Conservation (phyloP, 2,113 vertebrate species). For the Upupa epops region DNA sequence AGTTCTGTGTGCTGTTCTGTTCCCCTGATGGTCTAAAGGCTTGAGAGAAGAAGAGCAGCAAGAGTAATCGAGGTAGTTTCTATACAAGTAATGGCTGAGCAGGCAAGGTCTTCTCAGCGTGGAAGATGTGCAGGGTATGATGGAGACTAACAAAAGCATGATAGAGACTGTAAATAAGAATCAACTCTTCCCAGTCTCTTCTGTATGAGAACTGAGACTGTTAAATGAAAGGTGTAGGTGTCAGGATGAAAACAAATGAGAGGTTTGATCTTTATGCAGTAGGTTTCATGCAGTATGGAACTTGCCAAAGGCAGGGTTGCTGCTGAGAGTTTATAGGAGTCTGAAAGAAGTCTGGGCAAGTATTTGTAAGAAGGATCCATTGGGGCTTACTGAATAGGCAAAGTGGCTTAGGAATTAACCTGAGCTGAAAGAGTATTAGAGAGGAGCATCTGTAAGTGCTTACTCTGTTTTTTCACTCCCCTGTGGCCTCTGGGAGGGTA, state of each 20-base stretch:
- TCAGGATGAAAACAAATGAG: not conserved
- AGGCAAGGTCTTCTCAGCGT: not conserved
- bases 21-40: rapidly evolving
- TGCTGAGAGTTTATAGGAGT: not conserved
- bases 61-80: not conserved
- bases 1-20: not conserved
- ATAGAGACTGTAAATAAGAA: not conserved
- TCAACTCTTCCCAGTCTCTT: not conserved
- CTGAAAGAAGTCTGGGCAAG: not conserved
- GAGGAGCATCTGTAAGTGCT: not conserved
- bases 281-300: not conserved
- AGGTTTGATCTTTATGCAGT: not conserved
- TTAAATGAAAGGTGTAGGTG: not conserved
- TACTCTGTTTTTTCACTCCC: not conserved
- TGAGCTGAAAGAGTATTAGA: not conserved
- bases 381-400: not conserved
- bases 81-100: not conserved
- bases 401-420: not conserved
- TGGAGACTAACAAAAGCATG: not conserved
- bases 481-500: not conserved
- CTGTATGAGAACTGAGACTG: not conserved
- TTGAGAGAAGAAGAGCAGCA: not conserved
- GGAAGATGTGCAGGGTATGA: not conserved
- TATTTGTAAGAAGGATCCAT: not conserved
- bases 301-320: not conserved